A percentile compares a stretch with the other conserved stretches of the same genome.
Conservation (phyloP, 2,113 vertebrate species). For the Caranx ignobilis region DNA sequence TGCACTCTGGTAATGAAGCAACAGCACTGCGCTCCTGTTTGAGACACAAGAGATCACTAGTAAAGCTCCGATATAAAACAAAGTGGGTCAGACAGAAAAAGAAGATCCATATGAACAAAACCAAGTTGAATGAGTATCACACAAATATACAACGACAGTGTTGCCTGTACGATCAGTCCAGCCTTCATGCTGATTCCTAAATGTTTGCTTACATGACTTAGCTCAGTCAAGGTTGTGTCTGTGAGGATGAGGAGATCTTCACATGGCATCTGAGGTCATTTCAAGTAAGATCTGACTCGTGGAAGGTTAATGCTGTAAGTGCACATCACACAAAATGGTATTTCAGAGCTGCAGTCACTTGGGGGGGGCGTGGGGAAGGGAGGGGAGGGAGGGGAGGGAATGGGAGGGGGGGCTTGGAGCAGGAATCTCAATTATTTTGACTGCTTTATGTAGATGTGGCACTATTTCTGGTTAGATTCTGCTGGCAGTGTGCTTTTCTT, state of each 20-base stretch:
- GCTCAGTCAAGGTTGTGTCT: background rate
- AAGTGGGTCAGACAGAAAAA: background rate
- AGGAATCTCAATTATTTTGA: constrained; percentile 58
- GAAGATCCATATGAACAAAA: no score
- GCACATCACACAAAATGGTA: constrained; percentile 1
- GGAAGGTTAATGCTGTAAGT: constrained; percentile 2
- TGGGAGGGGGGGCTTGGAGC: constrained; percentile 9
- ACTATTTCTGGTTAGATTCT: constrained; percentile 45
- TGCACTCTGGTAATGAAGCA: no score
- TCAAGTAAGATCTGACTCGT: background rate
- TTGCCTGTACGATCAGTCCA: background rate
- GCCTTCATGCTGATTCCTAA: background rate
- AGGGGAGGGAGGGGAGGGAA: no score
- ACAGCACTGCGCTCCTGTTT: no score
- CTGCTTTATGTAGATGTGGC: constrained; percentile 48
- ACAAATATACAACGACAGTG: background rate
- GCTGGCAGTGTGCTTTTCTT: constrained; percentile 59
- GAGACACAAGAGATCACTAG: no score
- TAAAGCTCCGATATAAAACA: no score
- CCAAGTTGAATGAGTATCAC: no score
- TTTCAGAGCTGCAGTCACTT: constrained; percentile 11
- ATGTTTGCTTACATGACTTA: background rate
- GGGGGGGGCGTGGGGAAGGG: background rate
- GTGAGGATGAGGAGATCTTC: background rate
- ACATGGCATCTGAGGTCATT: constrained; percentile 1